Conservation (phyloP, 2,113 vertebrate species). For the Tyrannus savana region DNA sequence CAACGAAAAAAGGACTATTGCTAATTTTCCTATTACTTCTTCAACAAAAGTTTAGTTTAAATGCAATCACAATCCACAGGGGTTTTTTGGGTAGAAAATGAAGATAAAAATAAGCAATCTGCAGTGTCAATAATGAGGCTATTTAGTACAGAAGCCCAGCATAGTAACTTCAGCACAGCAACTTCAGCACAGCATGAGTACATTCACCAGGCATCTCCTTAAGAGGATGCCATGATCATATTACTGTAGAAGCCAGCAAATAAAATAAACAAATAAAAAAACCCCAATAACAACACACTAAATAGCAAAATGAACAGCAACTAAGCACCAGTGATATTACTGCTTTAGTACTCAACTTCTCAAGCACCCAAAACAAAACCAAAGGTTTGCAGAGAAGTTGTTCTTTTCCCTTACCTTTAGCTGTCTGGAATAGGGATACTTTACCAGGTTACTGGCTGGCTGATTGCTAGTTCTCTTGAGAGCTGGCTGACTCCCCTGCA, state of each 20-base stretch:
- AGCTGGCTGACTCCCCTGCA: conserved; percentile 40
- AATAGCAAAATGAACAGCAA: conserved; percentile 36
- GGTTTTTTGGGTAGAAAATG: neutral
- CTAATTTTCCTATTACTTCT: neutral
- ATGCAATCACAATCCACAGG: neutral
- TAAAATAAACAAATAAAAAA: conserved; percentile 15
- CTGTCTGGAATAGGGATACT: conserved; percentile 24
- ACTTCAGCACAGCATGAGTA: neutral
- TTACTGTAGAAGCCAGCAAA: conserved; percentile 23
- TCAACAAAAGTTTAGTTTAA: neutral
- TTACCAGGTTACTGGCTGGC: conserved; percentile 55
- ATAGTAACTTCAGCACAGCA: conserved; percentile 22
- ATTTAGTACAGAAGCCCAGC: conserved; percentile 9
- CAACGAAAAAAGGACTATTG: neutral
- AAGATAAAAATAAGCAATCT: neutral
- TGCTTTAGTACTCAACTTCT: neutral
- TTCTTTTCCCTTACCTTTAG: conserved; percentile 56
- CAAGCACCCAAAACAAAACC: conserved; percentile 44
- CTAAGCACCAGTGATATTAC: neutral
- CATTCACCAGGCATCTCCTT: neutral
- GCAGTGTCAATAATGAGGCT: neutral
- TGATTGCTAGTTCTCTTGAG: conserved; percentile 52
- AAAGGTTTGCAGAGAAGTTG: conserved; percentile 22
- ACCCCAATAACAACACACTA: neutral
- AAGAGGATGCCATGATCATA: neutral